A percentile compares a stretch with the other conserved stretches of the same genome.
Evolutionary conservation across 2,888 invertebrate species (phyloP).

Genomic region (Mesodorylaimus sp.): DNA sequence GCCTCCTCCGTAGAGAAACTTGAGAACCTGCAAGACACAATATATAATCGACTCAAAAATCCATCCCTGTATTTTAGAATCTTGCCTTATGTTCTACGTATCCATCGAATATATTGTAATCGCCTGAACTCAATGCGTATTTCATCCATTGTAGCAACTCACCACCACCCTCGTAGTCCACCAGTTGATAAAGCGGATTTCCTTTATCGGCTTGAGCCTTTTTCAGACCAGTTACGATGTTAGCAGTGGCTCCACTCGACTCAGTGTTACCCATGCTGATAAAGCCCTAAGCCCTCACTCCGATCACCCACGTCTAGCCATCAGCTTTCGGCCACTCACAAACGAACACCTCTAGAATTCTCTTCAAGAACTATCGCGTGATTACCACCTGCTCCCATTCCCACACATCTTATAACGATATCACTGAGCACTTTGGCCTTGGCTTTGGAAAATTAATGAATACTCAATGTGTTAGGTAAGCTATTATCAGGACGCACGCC

Average conservation of each 20-base stretch:
- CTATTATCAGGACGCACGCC: too few relatives aligned
- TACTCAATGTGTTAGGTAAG: too few relatives aligned
- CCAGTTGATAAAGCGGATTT: conserved; percentile 54
- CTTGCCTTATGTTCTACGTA: conserved; percentile 11
- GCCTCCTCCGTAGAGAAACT: conserved; percentile 80
- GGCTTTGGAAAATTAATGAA: too few relatives aligned
- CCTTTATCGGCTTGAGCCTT: conserved; percentile 12
- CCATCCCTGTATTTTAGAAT: not conserved
- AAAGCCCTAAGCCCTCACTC: too few relatives aligned
- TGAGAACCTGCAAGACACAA: conserved; percentile 44
- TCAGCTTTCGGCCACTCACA: too few relatives aligned
- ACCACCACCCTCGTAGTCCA: conserved; percentile 80
- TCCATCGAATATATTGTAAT: conserved; percentile 9
- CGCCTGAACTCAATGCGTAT: conserved; percentile 9
- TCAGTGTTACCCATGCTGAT: conserved; percentile 9
- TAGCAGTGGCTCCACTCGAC: not conserved
- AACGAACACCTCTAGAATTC: too few relatives aligned
- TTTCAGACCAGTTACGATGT: not conserved
- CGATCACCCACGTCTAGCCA: too few relatives aligned
- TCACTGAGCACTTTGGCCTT: too few relatives aligned
- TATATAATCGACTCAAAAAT: not conserved
- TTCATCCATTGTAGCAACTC: conserved; percentile 63
- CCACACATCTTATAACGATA: too few relatives aligned
- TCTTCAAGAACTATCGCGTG: too few relatives aligned
- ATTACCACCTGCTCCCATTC: too few relatives aligned